Percentiles rank a stretch among this genome's conserved stretches.
These are phyloP conservation scores for Melierax canorus DNA, from an alignment of 2,113 vertebrate species.

Conservation along the genomic window DNA sequence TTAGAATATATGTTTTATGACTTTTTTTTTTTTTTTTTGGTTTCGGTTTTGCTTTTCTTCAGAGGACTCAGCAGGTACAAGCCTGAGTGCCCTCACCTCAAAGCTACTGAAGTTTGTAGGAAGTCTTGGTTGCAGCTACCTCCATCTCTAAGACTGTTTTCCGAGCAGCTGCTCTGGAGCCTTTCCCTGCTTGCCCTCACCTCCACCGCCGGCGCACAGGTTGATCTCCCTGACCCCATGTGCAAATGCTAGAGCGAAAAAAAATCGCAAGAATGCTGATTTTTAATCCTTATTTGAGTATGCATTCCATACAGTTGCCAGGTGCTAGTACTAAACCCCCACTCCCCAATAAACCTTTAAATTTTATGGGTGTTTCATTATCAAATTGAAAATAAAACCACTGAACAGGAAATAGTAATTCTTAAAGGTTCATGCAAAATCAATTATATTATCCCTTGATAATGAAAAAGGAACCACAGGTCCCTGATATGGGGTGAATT, in stretches of 20 bases:
- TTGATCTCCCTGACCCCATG: background rate
- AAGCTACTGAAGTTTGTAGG: background rate
- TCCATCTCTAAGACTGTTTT: background rate
- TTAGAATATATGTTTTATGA: background rate
- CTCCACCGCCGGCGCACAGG: background rate
- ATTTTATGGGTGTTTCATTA: slow-evolving; percentile 42
- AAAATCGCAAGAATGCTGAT: background rate
- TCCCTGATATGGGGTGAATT: background rate
- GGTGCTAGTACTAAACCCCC: background rate
- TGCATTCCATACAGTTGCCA: background rate
- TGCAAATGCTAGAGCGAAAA: background rate
- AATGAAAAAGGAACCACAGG: background rate
- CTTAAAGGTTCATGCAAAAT: background rate
- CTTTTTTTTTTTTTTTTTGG: background rate
- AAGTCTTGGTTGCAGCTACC: background rate
- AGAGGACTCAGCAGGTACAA: background rate
- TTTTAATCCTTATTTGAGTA: slow-evolving; percentile 30
- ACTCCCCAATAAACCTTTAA: background rate
- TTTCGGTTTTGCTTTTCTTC: background rate
- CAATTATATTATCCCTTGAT: background rate
- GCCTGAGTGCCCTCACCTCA: background rate
- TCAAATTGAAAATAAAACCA: slow-evolving; percentile 41
- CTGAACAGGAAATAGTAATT: slow-evolving; percentile 14
- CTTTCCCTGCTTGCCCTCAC: background rate
- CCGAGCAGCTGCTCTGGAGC: background rate